phyloP scores from a whole-genome alignment of 2,113 vertebrate genomes.

The Cheilinus undulatus region DNA sequence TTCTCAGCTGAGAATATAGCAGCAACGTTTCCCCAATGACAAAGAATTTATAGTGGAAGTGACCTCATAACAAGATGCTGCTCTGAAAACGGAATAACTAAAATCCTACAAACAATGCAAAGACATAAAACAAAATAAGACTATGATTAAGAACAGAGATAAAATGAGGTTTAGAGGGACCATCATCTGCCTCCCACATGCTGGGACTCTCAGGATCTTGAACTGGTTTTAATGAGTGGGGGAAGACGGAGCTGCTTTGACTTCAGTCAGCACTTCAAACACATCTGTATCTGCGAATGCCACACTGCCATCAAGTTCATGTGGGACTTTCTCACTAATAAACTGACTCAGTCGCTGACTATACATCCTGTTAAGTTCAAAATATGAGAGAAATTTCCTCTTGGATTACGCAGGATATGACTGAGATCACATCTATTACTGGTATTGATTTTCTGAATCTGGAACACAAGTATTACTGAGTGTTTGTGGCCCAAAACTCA shows the following conservation, averaged over 20 bases:
- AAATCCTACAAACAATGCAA: not conserved
- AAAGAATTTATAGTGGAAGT: slow-evolving; percentile 70
- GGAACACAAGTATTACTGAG: not conserved
- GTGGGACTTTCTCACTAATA: slow-evolving; percentile 26
- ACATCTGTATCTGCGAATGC: slow-evolving; percentile 50
- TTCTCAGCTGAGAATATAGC: slow-evolving; percentile 58
- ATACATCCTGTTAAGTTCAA: not conserved
- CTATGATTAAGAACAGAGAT: not conserved
- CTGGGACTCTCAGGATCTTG: slow-evolving; percentile 48
- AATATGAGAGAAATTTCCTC: not conserved
- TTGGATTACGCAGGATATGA: not conserved
- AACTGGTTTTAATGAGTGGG: slow-evolving; percentile 64
- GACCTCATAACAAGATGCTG: slow-evolving; percentile 43
- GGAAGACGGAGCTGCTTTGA: slow-evolving; percentile 33
- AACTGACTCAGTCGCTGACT: slow-evolving; percentile 8
- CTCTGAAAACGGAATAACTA: slow-evolving; percentile 67
- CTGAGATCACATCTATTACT: not conserved
- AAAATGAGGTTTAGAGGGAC: slow-evolving; percentile 16
- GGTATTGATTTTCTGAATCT: not conserved
- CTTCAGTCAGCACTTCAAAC: slow-evolving; percentile 65
- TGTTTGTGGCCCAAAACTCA: not conserved
- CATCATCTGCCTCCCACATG: slow-evolving; percentile 76
- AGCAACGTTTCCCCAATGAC: slow-evolving; percentile 55
- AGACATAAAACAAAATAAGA: not conserved
- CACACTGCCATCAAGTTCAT: slow-evolving; percentile 15